Evolutionary conservation across 2,888 invertebrate species (phyloP).

Genomic region (Hoplodrina blanda): DNA sequence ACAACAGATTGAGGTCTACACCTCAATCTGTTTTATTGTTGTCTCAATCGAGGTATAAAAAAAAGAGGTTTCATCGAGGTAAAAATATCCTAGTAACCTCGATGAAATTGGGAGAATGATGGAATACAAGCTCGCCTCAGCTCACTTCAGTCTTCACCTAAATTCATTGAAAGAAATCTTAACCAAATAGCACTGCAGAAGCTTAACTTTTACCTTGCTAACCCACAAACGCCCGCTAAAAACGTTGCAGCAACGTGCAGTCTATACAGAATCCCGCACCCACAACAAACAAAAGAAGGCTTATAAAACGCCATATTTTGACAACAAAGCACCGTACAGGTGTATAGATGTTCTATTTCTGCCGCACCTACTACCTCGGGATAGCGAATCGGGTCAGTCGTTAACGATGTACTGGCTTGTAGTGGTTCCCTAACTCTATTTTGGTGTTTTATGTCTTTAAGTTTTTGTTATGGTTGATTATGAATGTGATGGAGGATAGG

Average conservation of each 20-base stretch:
- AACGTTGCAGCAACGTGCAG: constrained; percentile 4
- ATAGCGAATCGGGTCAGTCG: constrained; percentile 63
- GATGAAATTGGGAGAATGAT: too few relatives aligned
- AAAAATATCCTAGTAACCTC: too few relatives aligned
- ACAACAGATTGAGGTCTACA: too few relatives aligned
- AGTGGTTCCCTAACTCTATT: constrained; percentile 58
- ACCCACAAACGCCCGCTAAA: constrained; percentile 8
- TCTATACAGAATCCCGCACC: constrained; percentile 18
- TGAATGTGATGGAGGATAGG: constrained; percentile 2
- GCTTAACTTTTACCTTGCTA: neutral
- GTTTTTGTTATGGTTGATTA: constrained; percentile 51
- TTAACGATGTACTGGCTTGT: constrained; percentile 56
- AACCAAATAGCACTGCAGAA: too few relatives aligned
- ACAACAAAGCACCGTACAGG: constrained; percentile 58
- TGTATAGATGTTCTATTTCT: constrained; percentile 60
- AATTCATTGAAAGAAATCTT: too few relatives aligned
- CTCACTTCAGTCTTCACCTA: too few relatives aligned
- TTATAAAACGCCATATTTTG: constrained; percentile 54
- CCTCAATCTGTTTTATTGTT: too few relatives aligned
- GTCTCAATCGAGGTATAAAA: too few relatives aligned
- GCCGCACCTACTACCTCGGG: constrained; percentile 48
- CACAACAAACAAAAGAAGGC: constrained; percentile 35
- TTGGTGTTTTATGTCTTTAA: constrained; percentile 56
- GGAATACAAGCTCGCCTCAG: too few relatives aligned
- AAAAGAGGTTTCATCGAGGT: too few relatives aligned